Base-by-base conservation (phyloP, 2,113 vertebrate genomes). In the Meles meles region DNA sequence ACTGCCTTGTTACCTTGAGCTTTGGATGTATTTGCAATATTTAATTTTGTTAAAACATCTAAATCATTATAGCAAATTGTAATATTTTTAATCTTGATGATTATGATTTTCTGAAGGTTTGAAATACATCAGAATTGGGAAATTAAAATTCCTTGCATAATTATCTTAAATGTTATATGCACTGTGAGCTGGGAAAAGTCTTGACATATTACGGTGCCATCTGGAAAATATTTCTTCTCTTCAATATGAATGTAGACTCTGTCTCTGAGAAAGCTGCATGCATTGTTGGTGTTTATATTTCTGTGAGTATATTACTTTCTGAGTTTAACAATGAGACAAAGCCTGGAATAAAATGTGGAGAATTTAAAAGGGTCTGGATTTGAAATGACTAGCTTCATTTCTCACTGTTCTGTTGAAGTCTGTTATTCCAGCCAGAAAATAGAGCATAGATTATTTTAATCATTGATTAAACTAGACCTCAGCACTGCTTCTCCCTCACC, bases 261-360 rank as follows among this genome's bases (percentile, higher is more conserved):
- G 18, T 83, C 69, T 87, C 49, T 84, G 39, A 80, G 52, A 95
- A 90, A 21, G 34, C 2, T 21, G 74, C 59, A 17, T n/a, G 39
- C 57, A 11, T 71, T 87, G 31, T 80, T 79, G 44, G 15, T 63
- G 65, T 55, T 83, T 90, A 59, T 55, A 61, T 80, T 76, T 74
- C 57, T 69, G 5, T 79, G 44, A 67, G 8, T 88, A 12, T 71
- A 55, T 93, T 87, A 57, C 14, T 96, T 93, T 96, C 47, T 25
- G 90, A 79, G 63, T n/a, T 93, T 80, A 93, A 80, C 34, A 84
- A 83, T 93, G 34, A 69, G 37, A 84, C 17, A 77, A 94, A 90
- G 20, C 34, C 8, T n/a, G n/a, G 6, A 1, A 2, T 21, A 34
- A 23, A 57, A 57, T n/a, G 42, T 65, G 8, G 34, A 72, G 23